phyloP scores from a whole-genome alignment of 2,888 invertebrate species.

The Ryuthela nishihirai region DNA sequence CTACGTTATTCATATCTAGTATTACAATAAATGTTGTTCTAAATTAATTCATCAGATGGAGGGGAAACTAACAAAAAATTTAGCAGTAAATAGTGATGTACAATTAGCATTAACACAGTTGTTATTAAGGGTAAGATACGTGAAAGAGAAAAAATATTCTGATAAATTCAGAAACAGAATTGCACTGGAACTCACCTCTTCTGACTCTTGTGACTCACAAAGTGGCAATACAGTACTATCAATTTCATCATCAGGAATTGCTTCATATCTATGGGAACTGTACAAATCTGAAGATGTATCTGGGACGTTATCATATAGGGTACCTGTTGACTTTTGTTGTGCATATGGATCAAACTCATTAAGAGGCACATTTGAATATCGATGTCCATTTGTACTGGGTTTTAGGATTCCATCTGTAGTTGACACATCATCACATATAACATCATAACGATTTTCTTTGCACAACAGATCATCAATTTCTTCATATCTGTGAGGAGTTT shows the following conservation, averaged over 20 bases:
- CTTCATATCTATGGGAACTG: constrained; percentile 34
- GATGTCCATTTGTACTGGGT: not conserved
- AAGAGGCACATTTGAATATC: not conserved
- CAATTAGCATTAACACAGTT: no score
- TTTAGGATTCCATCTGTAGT: no score
- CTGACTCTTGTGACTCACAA: not conserved
- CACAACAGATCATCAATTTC: constrained; percentile 15
- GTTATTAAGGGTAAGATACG: no score
- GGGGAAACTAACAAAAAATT: no score
- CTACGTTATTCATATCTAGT: no score
- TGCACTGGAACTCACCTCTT: constrained; percentile 20
- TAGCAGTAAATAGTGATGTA: no score
- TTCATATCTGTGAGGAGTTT: constrained; percentile 25
- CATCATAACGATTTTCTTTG: not conserved
- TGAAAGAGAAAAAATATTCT: no score
- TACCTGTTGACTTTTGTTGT: not conserved
- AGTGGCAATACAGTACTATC: constrained; percentile 15
- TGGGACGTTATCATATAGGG: constrained; percentile 25
- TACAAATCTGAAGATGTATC: constrained; percentile 21
- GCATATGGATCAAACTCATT: constrained; percentile 25
- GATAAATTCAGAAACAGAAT: no score
- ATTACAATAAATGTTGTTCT: no score
- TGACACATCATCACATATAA: not conserved
- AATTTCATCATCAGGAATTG: constrained; percentile 26
- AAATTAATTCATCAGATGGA: no score